Evolutionary conservation across 1,140 invertebrate species (phyloP), one percentile per base, ranked within the genome.

Genomic region (Metopolophium dirhodum): DNA sequence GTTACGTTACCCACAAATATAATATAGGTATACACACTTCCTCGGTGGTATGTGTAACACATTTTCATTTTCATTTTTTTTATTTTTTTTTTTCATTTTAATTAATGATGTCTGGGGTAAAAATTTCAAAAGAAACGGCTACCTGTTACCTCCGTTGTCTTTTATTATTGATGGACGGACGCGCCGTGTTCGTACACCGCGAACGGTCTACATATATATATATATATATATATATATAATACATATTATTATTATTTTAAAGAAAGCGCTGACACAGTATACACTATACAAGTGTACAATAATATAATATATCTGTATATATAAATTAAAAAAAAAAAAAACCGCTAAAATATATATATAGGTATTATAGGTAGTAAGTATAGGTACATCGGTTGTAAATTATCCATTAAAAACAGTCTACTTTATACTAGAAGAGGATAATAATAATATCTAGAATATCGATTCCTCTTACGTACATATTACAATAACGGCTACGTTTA

Each of bases 11-110:
- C 45, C 91, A 92, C 68, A 92, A 41, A 37, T 23, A 37, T 22
- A 83, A 7, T 37, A 37, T 23, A 35, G 37, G 22, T 83, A 83
- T 68, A 68, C 37, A 61, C 68, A 83, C 47, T 92, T 92, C 91
- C 91, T 92, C 83, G 91, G 77, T 82, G 91, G 91, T 82, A 92
- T 92, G 68, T 92, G 91, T 92, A 92, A 92, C 91, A 83, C 47
- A 54, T 92, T 92, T 77, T 77, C 61, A n/a, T 77, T 61, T 41
- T 41, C 41, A 41, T 41, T 61, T 61, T 26, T 11, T 30, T n/a
- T n/a, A n/a, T n/a, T n/a, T 30, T 30, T 92, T 92, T 83, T 89
- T 57, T 49, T 57, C 45, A 14, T 92, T 92, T 92, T 92, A 92
- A 92, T 92, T 92, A 92, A 92, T 92, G 47, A 92, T 92, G 68